Percentiles rank a stretch among this genome's conserved stretches.
These are phyloP conservation scores for Oryctolagus cuniculus DNA, from an alignment of 2,113 vertebrate species.

Conservation along the genomic window DNA sequence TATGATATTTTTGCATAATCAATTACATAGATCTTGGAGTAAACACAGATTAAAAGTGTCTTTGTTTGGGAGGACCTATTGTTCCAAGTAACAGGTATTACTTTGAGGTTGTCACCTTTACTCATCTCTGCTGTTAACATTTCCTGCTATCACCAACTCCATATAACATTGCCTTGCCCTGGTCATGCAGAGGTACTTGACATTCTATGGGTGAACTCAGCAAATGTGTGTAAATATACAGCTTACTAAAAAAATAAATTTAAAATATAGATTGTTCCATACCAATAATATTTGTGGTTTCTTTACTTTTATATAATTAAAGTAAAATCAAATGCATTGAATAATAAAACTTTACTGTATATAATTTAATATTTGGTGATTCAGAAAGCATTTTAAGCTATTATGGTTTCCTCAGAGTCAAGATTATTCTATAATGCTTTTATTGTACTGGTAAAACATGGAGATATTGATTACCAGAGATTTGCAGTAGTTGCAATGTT, in stretches of 20 bases:
- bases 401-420: slow-evolving; percentile 54
- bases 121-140: not conserved
- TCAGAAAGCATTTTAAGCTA: slow-evolving; percentile 70
- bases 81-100: not conserved
- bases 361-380: slow-evolving; percentile 69
- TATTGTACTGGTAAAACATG: slow-evolving; percentile 56
- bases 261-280: slow-evolving; percentile 25
- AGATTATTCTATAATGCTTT: slow-evolving; percentile 54
- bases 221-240: slow-evolving; percentile 13
- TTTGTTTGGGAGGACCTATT: not conserved
- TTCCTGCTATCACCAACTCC: not conserved
- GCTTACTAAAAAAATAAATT: not conserved
- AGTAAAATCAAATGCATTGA: slow-evolving; percentile 50
- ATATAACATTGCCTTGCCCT: not conserved
- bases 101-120: not conserved
- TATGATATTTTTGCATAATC: not conserved
- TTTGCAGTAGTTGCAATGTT: slow-evolving; percentile 37
- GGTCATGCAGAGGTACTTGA: not conserved
- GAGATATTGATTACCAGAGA: slow-evolving; percentile 44
- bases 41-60: not conserved
- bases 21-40: slow-evolving; percentile 7
- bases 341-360: slow-evolving; percentile 57
- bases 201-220: not conserved
- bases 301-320: slow-evolving; percentile 60
- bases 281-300: not conserved